A percentile compares a stretch with the other conserved stretches of the same genome.
These are phyloP conservation scores for Drosophila bifasciata DNA, from an alignment of 1,140 invertebrate species.

Conservation along the genomic window DNA sequence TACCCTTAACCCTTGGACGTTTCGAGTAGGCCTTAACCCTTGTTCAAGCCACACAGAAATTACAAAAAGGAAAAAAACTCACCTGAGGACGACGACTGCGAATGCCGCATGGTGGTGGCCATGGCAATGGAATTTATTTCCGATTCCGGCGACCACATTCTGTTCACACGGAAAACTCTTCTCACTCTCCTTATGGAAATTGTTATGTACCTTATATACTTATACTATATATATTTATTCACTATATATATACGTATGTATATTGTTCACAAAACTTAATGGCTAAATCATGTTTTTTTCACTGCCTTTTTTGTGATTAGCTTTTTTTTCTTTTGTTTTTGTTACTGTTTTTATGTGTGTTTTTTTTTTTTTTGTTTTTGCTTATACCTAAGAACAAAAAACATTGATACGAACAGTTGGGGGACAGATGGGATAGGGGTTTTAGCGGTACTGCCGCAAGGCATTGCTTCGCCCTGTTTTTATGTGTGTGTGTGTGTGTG, in stretches of 20 bases:
- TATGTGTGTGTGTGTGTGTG: too few relatives aligned
- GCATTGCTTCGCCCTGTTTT: too few relatives aligned
- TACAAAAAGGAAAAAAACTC: conserved; percentile 46
- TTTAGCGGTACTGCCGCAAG: too few relatives aligned
- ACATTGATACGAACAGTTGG: too few relatives aligned
- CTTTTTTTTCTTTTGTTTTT: conserved; percentile 25
- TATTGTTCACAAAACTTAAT: conserved; percentile 35
- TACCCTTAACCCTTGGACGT: background rate
- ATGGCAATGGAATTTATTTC: conserved; percentile 85
- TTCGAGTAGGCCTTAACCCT: conserved; percentile 1
- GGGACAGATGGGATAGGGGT: too few relatives aligned
- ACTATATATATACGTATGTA: background rate
- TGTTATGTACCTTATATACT: conserved; percentile 18
- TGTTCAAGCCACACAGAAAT: background rate
- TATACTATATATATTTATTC: conserved; percentile 14
- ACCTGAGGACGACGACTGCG: conserved; percentile 84
- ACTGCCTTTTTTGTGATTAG: conserved; percentile 7
- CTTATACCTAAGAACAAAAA: too few relatives aligned
- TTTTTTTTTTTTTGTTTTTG: too few relatives aligned
- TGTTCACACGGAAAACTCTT: conserved; percentile 42
- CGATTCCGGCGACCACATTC: conserved; percentile 83
- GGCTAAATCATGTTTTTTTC: conserved; percentile 54
- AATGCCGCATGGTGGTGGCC: conserved; percentile 83
- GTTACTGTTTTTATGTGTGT: conserved; percentile 11
- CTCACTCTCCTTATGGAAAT: conserved; percentile 8